Evolutionary conservation across 1,140 invertebrate genomes (phyloP).

Genomic region (Halictus rubicundus): DNA sequence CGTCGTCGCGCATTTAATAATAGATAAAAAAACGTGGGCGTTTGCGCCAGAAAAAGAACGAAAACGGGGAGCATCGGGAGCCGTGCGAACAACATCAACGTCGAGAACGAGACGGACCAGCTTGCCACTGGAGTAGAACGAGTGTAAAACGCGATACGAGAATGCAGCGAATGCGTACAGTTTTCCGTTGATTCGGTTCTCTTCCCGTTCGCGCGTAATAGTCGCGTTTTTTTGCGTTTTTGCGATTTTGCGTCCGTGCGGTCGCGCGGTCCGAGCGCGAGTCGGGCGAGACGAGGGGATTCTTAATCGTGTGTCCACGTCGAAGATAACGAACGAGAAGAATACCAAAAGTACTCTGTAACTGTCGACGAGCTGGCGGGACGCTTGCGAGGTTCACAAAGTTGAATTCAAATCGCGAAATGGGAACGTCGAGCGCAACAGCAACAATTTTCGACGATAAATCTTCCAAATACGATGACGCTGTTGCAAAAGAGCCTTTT

Average conservation of each 20-base stretch:
- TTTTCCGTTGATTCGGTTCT: not conserved
- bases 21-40: conserved; percentile 68
- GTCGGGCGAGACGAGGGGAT: too few relatives aligned
- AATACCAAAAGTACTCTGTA: not conserved
- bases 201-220: not conserved
- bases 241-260: too few relatives aligned
- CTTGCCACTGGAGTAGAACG: not conserved
- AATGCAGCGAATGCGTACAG: not conserved
- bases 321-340: not conserved
- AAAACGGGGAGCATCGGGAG: conserved; percentile 32
- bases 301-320: too few relatives aligned
- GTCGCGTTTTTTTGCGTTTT: too few relatives aligned
- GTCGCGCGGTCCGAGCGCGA: too few relatives aligned
- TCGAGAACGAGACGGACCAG: too few relatives aligned
- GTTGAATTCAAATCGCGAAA: not conserved
- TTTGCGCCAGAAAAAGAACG: conserved; percentile 66
- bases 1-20: conserved; percentile 66
- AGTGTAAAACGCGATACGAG: not conserved
- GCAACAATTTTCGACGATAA: not conserved
- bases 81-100: not conserved
- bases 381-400: not conserved
- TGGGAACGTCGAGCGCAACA: conserved; percentile 22
- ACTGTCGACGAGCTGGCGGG: too few relatives aligned
- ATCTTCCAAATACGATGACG: conserved; percentile 60
- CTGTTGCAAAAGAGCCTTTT: conserved; percentile 65